These are phyloP conservation scores for Atethmia centrago DNA, from an alignment of 2,888 invertebrate genomes.

Conservation along the genomic window DNA sequence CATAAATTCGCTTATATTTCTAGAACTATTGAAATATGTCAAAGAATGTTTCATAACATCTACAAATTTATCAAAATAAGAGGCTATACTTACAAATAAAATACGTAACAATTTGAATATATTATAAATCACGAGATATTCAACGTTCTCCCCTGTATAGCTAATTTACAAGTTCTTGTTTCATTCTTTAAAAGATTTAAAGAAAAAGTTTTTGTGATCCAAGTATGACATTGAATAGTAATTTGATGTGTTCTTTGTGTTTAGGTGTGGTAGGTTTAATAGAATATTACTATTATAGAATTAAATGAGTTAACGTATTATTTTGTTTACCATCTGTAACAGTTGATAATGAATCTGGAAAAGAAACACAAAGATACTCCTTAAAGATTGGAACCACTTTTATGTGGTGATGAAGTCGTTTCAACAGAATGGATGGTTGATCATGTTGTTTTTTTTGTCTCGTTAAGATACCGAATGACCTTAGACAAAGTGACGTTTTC, in stretches of 20 bases:
- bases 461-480: no score
- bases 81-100: conserved; percentile 28
- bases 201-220: conserved; percentile 1
- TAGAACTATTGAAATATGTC: not conserved
- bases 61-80: not conserved
- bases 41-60: not conserved
- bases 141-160: conserved; percentile 50
- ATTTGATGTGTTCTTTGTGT: conserved; percentile 2
- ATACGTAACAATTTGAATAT: conserved; percentile 73
- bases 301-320: not conserved
- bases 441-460: no score
- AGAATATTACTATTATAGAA: not conserved
- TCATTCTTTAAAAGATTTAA: conserved; percentile 10
- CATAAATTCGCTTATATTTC: not conserved
- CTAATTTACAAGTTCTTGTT: conserved; percentile 20
- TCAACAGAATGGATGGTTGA: no score
- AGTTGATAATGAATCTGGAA: no score
- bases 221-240: conserved; percentile 3
- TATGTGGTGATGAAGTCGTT: no score
- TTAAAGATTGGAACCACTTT: no score
- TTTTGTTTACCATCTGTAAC: no score
- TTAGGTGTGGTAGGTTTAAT: no score
- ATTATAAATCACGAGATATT: conserved; percentile 78
- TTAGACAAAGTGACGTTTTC: no score
- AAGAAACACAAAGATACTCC: no score